These are phyloP conservation scores for Zaprionus capensis DNA, from an alignment of 1,140 invertebrate species.

Conservation along the genomic window DNA sequence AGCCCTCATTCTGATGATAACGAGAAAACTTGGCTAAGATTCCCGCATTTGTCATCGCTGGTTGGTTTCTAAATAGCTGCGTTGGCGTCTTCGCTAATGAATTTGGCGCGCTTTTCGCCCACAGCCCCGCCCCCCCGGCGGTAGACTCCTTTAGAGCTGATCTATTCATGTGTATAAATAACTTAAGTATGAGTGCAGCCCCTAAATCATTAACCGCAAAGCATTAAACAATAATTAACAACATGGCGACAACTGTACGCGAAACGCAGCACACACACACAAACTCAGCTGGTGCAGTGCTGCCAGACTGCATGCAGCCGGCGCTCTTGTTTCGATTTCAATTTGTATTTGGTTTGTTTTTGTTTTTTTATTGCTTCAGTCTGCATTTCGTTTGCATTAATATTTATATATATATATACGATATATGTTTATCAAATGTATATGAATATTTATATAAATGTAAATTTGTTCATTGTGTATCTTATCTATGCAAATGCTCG, in stretches of 20 bases:
- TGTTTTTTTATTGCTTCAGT: constrained; percentile 24
- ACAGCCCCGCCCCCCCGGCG: background rate
- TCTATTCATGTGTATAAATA: background rate
- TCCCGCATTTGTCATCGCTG: constrained; percentile 14
- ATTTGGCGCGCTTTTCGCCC: constrained; percentile 12
- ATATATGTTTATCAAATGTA: constrained; percentile 34
- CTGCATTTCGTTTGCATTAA: constrained; percentile 40
- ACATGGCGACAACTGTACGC: constrained; percentile 65
- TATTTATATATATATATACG: constrained; percentile 17
- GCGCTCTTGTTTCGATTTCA: constrained; percentile 9
- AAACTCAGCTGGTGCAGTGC: constrained; percentile 3
- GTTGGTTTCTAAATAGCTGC: constrained; percentile 67
- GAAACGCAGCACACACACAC: constrained; percentile 21
- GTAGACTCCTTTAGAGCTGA: background rate
- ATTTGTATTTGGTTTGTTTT: background rate
- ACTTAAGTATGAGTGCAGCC: background rate
- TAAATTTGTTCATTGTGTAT: constrained; percentile 19
- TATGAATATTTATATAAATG: constrained; percentile 27
- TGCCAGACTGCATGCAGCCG: constrained; percentile 33
- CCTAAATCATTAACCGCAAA: background rate
- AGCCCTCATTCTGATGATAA: constrained; percentile 3
- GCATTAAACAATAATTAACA: constrained; percentile 34
- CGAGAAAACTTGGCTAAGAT: constrained; percentile 66
- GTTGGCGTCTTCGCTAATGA: constrained; percentile 71
- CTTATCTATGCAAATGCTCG: constrained; percentile 28